These are phyloP conservation scores for Xanthostigma xanthostigma DNA, from an alignment of 2,888 invertebrate species.

Conservation along the genomic window DNA sequence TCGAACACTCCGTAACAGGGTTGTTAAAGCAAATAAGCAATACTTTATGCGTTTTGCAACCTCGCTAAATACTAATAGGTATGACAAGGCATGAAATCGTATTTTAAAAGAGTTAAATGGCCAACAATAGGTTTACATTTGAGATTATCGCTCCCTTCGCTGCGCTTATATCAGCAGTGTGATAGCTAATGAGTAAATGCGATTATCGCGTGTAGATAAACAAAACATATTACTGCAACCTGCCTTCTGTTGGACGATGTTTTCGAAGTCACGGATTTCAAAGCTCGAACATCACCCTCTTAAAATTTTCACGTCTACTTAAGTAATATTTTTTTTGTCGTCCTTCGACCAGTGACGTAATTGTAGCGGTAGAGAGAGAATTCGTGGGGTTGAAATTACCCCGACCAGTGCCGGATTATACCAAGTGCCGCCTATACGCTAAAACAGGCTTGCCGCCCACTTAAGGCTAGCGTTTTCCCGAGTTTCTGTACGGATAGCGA, in stretches of 20 bases:
- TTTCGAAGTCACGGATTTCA: background rate
- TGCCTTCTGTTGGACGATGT: background rate
- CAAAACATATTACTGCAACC: background rate
- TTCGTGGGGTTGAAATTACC: no score
- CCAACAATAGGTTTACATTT: constrained; percentile 24
- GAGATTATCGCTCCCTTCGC: constrained; percentile 22
- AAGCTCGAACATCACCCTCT: background rate
- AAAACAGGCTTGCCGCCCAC: no score
- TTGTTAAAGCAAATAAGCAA: no score
- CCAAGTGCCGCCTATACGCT: no score
- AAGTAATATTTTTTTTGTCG: background rate
- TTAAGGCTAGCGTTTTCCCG: no score
- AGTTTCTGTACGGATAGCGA: no score
- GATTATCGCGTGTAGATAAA: constrained; percentile 10
- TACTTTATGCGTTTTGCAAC: no score
- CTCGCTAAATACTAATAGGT: constrained; percentile 22
- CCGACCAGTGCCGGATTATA: no score
- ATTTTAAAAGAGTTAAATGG: constrained; percentile 27
- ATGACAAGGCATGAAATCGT: constrained; percentile 29
- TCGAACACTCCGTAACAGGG: no score
- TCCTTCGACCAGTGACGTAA: background rate
- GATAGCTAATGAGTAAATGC: constrained; percentile 18
- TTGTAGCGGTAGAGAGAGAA: no score
- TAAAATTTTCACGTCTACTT: background rate
- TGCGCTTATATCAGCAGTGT: constrained; percentile 14